Evolutionary conservation across 2,113 vertebrate species (phyloP).

Genomic region (Sorex araneus): DNA sequence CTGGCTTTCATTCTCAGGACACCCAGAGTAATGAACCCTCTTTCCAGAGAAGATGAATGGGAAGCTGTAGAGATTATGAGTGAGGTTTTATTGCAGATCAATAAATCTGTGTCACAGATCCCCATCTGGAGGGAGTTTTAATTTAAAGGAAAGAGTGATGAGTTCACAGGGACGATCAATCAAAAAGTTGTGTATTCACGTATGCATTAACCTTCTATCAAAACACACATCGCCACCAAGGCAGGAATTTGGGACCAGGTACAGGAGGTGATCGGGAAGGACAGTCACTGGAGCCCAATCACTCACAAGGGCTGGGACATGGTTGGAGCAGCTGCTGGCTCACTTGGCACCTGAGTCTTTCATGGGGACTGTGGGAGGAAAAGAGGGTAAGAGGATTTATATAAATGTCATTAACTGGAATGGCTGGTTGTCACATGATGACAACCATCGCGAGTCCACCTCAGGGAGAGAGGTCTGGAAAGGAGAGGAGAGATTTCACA

Average conservation of each 20-base stretch:
- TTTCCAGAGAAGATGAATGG: constrained; percentile 89
- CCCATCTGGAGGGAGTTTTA: constrained; percentile 93
- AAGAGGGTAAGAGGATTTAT: constrained; percentile 74
- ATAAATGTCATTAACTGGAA: constrained; percentile 63
- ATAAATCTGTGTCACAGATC: constrained; percentile 92
- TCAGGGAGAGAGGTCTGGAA: neutral
- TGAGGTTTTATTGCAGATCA: constrained; percentile 92
- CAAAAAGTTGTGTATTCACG: constrained; percentile 89
- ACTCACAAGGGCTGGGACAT: constrained; percentile 11
- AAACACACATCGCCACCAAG: constrained; percentile 71
- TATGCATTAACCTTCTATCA: constrained; percentile 88
- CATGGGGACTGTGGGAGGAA: neutral
- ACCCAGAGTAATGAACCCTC: constrained; percentile 88
- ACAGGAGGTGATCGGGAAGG: constrained; percentile 73
- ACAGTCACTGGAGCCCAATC: constrained; percentile 30
- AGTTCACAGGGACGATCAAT: constrained; percentile 88
- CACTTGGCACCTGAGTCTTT: neutral
- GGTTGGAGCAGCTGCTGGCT: neutral
- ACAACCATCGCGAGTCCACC: constrained; percentile 75
- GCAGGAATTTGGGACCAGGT: constrained; percentile 76
- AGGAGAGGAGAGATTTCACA: constrained; percentile 54
- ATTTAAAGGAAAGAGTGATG: constrained; percentile 92
- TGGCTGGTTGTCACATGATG: constrained; percentile 75
- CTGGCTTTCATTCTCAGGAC: constrained; percentile 88
- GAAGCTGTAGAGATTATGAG: constrained; percentile 91